Conservation (phyloP, 2,888 invertebrate species). For the Eulithis testata region DNA sequence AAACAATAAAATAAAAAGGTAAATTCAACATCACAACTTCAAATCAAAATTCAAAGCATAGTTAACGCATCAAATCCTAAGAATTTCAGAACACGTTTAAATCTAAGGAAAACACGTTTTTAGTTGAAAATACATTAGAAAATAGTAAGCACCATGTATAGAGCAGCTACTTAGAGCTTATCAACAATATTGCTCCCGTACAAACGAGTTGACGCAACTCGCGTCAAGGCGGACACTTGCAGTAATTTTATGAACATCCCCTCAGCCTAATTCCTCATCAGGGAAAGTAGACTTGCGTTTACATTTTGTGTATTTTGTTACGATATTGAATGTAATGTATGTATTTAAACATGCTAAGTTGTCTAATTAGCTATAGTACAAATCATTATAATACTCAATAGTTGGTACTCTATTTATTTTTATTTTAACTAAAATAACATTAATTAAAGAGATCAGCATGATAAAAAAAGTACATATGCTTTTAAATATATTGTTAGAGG, state of each 20-base stretch:
- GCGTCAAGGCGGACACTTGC: constrained; percentile 58
- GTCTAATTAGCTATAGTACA: no score
- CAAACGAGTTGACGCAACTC: constrained; percentile 65
- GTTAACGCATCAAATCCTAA: no score
- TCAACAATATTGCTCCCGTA: constrained; percentile 59
- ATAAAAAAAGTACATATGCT: no score
- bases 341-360: not conserved
- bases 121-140: not conserved
- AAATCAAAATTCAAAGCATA: no score
- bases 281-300: constrained; percentile 26
- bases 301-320: constrained; percentile 24
- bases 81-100: no score
- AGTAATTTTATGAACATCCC: constrained; percentile 67
- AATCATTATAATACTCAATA: no score
- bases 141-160: constrained; percentile 36
- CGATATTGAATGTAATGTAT: not conserved
- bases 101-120: not conserved
- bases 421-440: no score
- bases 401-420: no score
- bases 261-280: constrained; percentile 39
- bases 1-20: no score
- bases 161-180: constrained; percentile 46
- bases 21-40: no score
- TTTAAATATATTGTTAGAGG: no score
- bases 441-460: no score